phyloP scores from a whole-genome alignment of 2,888 invertebrate species.

The Trichogramma evanescens region DNA sequence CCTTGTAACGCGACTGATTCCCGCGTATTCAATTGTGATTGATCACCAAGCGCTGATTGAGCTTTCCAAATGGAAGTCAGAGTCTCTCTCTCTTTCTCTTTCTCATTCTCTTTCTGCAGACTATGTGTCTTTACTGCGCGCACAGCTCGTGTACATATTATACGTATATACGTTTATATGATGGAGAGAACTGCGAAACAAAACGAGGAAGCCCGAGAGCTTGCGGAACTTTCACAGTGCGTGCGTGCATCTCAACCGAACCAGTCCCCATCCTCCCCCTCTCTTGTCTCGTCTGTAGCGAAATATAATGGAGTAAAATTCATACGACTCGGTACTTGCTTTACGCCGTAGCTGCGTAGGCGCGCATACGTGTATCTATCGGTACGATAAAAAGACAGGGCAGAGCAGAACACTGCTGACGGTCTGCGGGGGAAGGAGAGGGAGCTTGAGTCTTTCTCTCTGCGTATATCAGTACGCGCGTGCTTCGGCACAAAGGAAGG shows the following conservation, averaged over 20 bases:
- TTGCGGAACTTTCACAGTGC: slow-evolving; percentile 18
- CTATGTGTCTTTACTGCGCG: no score
- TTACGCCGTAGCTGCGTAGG: no score
- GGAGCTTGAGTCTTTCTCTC: no score
- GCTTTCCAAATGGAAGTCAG: slow-evolving; percentile 41
- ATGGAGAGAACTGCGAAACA: slow-evolving; percentile 37
- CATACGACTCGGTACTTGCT: slow-evolving; percentile 36
- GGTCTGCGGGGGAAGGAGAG: no score
- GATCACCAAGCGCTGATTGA: slow-evolving; percentile 43
- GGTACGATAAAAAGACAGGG: slow-evolving; percentile 44
- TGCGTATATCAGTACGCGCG: no score
- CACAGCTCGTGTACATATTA: neutral
- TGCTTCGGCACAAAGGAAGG: slow-evolving; percentile 40
- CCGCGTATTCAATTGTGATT: slow-evolving; percentile 42
- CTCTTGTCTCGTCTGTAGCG: slow-evolving; percentile 26
- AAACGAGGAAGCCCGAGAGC: slow-evolving; percentile 32
- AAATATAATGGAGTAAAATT: slow-evolving; percentile 44
- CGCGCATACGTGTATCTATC: slow-evolving; percentile 26
- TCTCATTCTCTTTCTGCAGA: neutral
- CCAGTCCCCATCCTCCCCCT: slow-evolving; percentile 25
- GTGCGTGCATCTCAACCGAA: slow-evolving; percentile 10
- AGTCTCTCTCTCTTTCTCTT: slow-evolving; percentile 22
- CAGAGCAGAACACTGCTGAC: slow-evolving; percentile 21
- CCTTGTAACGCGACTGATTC: slow-evolving; percentile 18
- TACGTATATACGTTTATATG: slow-evolving; percentile 10